Evolutionary conservation across 64 coral and sea anemone species (phyloP), one percentile per base, ranked within the genome.

Genomic region (Montipora capricornis): DNA sequence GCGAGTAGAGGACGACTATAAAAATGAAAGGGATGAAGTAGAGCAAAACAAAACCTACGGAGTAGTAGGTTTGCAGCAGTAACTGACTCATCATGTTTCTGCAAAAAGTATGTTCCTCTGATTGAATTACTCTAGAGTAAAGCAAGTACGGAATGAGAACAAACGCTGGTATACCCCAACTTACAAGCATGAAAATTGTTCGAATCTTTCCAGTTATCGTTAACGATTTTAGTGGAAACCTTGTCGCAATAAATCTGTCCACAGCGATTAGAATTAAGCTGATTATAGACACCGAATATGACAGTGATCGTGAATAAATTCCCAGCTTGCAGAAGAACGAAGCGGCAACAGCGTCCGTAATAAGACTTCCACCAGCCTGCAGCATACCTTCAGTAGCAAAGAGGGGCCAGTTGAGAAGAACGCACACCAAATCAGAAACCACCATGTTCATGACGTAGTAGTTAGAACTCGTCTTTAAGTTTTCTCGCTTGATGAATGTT

Each of bases 321-420:
- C 80, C 80, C 10, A 82, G 55, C 53, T 82, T 82, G 55, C 80
- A 82, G 17, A 44, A 44, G 5, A 82, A 82, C 13, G 55, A n/a
- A 37, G 80, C 80, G 80, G 52, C 1, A 14, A 12, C 11, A 60
- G 51, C 20, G 0, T 45, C 12, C 0, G 80, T 20, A 61, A 82
- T 61, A 15, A 26, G 26, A 13, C 55, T 82, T 61, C 80, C 80
- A 6, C 80, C 80, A 82, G 55, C 20, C 44, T 82, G 52, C 20
- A 82, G 61, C 80, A 82, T 82, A 4, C 80, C 80, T 82, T 82
- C 80, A 4, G 80, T 82, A 9, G 55, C 80, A 52, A 29, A 82
- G 6, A 82, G 80, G 17, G 80, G 80, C 80, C 80, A 82, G 26
- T 26, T 60, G n/a, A 82, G 12, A 20, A 82, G 14, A 12, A 82